These are phyloP conservation scores for Apaloderma vittatum DNA, from an alignment of 2,113 vertebrate species.

Conservation along the genomic window DNA sequence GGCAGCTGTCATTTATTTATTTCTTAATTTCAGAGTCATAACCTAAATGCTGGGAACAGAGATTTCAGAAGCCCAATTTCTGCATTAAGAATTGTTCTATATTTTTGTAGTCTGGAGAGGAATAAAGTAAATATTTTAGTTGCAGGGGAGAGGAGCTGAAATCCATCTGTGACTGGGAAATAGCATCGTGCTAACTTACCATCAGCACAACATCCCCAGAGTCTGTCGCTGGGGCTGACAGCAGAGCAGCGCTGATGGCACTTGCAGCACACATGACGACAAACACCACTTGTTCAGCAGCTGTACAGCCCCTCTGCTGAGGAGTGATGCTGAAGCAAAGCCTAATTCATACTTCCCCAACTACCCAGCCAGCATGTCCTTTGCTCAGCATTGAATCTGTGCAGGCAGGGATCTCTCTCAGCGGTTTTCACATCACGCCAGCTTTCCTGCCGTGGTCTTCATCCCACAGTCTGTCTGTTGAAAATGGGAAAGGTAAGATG, in stretches of 20 bases:
- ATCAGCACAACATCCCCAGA: neutral
- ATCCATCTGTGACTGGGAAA: slow-evolving; percentile 41
- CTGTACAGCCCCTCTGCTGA: neutral
- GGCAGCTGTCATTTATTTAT: neutral
- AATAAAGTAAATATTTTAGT: slow-evolving; percentile 59
- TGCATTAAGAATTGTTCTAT: slow-evolving; percentile 17
- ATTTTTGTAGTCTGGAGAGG: slow-evolving; percentile 37
- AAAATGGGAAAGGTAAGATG: neutral
- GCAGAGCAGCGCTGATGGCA: neutral
- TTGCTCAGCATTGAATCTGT: neutral
- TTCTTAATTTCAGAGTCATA: slow-evolving; percentile 28
- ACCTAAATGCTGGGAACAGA: slow-evolving; percentile 5
- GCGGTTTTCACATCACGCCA: neutral
- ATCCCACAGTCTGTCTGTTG: accelerated
- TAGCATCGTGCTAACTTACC: neutral
- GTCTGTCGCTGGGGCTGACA: slow-evolving; percentile 23
- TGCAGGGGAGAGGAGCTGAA: neutral
- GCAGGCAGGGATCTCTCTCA: neutral
- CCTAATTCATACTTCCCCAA: neutral
- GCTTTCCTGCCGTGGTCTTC: neutral
- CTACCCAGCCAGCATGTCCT: neutral
- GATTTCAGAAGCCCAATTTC: slow-evolving; percentile 30
- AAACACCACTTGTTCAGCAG: neutral
- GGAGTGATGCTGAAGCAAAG: neutral
- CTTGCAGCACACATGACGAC: neutral